Evolutionary conservation across 2,888 invertebrate genomes (phyloP), one percentile per base, ranked within the genome.

Genomic region (Acanthacorydalis orientalis): DNA sequence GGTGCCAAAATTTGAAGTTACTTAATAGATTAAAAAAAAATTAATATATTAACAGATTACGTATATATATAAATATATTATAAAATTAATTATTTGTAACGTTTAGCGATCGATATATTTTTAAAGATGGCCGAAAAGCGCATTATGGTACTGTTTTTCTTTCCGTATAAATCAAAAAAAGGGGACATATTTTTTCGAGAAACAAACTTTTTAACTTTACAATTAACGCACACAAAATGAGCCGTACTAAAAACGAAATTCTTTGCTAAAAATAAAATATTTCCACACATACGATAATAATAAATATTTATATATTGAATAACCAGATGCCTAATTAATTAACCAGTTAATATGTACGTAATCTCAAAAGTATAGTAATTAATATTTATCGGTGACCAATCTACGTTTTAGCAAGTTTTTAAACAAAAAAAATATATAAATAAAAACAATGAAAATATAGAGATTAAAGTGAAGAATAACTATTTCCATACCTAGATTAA

Each of bases 1-100:
- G 35, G 46, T 46, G 46, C 46, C 46, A 46, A 46, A 46, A 46
- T 46, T 46, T 46, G 15, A 34, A 44, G 34, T 32, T 35, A 35
- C 37, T 37, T 44, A 44, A 37, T 23, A 23, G 23, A 23, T 23
- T 31, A 23, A 23, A 42, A 14, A 44, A 15, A 32, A 44, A 14
- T 44, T 11, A 44, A 23, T 16, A 44, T 35, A 37, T 44, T n/a
- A 11, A 34, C 16, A 37, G 14, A 31, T 33, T 11, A 31, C n/a
- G 10, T 9, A 42, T 23, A 42, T 31, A 42, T 42, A 6, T 42
- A 31, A 23, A 23, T 23, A 23, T 23, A 23, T 23, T 23, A 23
- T 23, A 23, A 23, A 23, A 23, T 23, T 23, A 23, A 23, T 23
- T 23, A 23, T 23, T 23, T 23, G 23, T 23, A 23, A 23, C 23